Base-by-base conservation (phyloP, 2,888 invertebrate genomes). In the Lampropteryx suffumata region DNA sequence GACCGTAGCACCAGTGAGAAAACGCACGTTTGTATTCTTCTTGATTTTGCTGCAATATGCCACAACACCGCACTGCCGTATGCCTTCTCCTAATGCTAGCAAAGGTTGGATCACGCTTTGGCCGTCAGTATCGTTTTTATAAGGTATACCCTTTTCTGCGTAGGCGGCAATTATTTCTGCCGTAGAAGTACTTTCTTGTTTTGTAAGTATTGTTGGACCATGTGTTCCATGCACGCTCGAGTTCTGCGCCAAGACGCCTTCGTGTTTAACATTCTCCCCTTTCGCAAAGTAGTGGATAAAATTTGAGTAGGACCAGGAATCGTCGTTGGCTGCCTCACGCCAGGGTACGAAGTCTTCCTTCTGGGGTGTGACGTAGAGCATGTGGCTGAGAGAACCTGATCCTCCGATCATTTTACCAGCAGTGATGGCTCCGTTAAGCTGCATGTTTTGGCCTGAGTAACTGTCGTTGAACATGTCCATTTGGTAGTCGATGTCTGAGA, bases 341-440 rank as follows among this genome's bases (percentile, higher is more conserved):
- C 77, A 79, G 1, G 27, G 13, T 2, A 71, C 45, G 10, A 50
- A 79, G 37, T 80, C 79, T 1, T 49, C 43, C 7, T 54, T 47
- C 11, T 59, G 59, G 4, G 73, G 71, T 26, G 69, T 65, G 5
- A 68, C 58, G 33, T 73, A 64, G 5, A 71, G 55, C 48, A 67
- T 26, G 11, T 75, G 72, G 10, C 67, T 54, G 0, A 78, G 12
- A 3, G 64, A 59, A 13, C 73, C 76, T 24, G 66, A 51, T 1
- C 83, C 83, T 1, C 83, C 82, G 0, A 82, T 52, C 65, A 77
- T 69, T 39, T 70, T 73, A 0, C 76, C 84, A 1, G 55, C 41
- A 0, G 76, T 73, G 0, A 13, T 30, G 0, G 42, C 9, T 1
- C 48, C 39, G 5, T 24, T 7, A 7, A 64, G 44, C 29, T 62